These are phyloP conservation scores for Aporrectodea caliginosa DNA, from an alignment of 1,140 invertebrate species.

Conservation along the genomic window DNA sequence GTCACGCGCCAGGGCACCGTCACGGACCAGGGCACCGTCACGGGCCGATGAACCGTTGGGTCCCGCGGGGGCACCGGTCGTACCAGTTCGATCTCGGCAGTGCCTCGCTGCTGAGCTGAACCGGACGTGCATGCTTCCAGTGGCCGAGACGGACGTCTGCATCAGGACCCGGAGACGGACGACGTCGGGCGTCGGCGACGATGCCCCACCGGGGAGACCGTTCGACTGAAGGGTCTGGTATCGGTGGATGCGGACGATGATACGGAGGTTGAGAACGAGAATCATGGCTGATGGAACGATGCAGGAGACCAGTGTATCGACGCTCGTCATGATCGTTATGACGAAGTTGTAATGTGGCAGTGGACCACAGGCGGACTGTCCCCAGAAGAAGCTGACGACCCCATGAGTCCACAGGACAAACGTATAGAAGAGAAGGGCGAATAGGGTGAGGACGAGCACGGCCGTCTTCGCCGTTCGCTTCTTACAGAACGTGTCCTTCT, in stretches of 20 bases:
- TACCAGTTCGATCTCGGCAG: not conserved
- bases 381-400: not conserved
- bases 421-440: conserved; percentile 17
- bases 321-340: conserved; percentile 10
- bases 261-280: conserved; percentile 67
- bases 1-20: too few species aligned
- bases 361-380: not conserved
- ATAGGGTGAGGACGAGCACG: not conserved
- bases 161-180: not conserved
- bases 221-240: too few species aligned
- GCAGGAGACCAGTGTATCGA: conserved; percentile 26
- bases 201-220: conserved; percentile 37
- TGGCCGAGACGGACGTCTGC: not conserved
- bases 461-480: conserved; percentile 2
- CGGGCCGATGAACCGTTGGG: not conserved
- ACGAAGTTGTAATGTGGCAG: not conserved
- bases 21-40: too few species aligned
- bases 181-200: conserved; percentile 27
- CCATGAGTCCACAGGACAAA: conserved; percentile 17
- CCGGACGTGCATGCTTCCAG: not conserved
- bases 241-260: conserved; percentile 64
- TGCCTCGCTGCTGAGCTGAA: not conserved
- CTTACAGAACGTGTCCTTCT: conserved; percentile 24
- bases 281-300: conserved; percentile 61
- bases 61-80: not conserved